Base-by-base conservation (phyloP, 2,888 invertebrate species). In the Magallana nippona region DNA sequence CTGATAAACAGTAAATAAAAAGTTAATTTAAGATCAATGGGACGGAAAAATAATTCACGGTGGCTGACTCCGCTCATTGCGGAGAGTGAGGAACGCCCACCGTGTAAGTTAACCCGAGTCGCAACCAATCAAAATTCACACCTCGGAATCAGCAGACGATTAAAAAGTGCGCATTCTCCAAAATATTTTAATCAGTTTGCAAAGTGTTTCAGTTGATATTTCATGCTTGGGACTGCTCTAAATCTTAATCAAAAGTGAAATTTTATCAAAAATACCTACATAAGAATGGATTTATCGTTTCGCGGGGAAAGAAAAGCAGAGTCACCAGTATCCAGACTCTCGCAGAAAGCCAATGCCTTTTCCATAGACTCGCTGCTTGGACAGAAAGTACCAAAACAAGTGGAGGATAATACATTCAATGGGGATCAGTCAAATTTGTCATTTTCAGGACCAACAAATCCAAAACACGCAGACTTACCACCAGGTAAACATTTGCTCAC, bases 331-430 rank as follows among this genome's bases (percentile, higher is more conserved):
- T 19, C 71, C 10, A 78, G 78, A 62, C 85, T 93, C 55, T 92
- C 92, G 8, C 88, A 97, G 90, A 96, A 97, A 95, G 97, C 98
- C 95, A 98, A 98, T 89, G 98, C 98, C 95, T 98, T 98, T 96
- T 98, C 98, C 95, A 98, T 98, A 93, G 98, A 98, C 88, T 98
- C 98, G 92, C 98, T 98, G 94, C 98, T 98, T 97, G 93, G 91
- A 80, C 82, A 86, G 60, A 44, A 60, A 44, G 82, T 32, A 27
- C 60, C 80, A 1, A 71, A 63, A 56, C 19, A 71, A 17, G 57
- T 27, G 17, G 81, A 82, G 13, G 63, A 82, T 2, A 17, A 32
- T 19, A 57, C 27, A 27, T 71, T 22, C 15, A 15, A 32, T 27
- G 71, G 60, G 17, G 78, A 44, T n/a, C 79, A 79, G 8, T 32